Conservation (phyloP, 2,113 vertebrate species). For the Anser brachyrhynchus region DNA sequence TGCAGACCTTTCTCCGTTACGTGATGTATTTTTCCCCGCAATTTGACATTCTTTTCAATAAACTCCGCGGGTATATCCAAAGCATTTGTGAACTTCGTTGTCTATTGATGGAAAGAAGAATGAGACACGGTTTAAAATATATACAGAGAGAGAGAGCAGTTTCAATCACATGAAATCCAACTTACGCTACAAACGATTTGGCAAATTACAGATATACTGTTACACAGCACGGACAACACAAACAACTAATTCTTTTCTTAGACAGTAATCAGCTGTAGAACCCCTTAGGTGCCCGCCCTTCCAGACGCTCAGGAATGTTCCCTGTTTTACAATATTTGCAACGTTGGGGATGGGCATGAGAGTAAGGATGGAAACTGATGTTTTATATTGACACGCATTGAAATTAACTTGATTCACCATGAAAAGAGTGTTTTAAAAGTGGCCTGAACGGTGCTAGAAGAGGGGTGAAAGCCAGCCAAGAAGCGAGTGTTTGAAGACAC, state of each 20-base stretch:
- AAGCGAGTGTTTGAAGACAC: neutral
- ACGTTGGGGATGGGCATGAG: accelerated
- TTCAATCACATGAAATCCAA: neutral
- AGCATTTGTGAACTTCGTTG: constrained; percentile 84
- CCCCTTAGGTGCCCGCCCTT: neutral
- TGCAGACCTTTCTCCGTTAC: constrained; percentile 85
- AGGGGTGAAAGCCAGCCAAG: neutral
- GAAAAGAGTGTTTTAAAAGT: neutral
- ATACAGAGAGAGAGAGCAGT: neutral
- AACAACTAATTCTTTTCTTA: neutral
- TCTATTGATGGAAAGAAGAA: constrained; percentile 70
- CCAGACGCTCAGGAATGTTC: neutral
- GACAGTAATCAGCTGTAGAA: neutral
- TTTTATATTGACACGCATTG: neutral
- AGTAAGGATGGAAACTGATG: neutral
- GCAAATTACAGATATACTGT: neutral
- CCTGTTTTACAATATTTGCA: neutral
- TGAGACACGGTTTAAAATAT: neutral
- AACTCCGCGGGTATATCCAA: constrained; percentile 88
- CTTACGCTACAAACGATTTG: neutral
- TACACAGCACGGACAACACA: neutral
- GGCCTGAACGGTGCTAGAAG: neutral
- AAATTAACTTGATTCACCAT: neutral
- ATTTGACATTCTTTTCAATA: constrained; percentile 86
- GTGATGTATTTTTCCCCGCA: constrained; percentile 83